These are phyloP conservation scores for Xanthorhoe spadicearia DNA, from an alignment of 2,888 invertebrate species.

Conservation along the genomic window DNA sequence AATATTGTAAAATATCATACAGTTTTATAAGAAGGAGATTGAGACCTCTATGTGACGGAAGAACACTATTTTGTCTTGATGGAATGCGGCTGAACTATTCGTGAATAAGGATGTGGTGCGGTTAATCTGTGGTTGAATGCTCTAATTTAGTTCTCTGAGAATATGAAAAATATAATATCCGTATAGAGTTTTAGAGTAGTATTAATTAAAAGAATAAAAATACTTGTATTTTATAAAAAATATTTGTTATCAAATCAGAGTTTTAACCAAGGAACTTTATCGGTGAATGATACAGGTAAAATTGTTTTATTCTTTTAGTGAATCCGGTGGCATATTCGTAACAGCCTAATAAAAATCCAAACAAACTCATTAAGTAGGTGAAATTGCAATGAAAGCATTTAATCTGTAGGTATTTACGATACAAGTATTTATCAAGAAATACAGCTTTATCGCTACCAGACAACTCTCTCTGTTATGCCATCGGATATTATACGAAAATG, in stretches of 20 bases:
- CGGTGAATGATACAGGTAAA: neutral
- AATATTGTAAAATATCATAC: conserved; percentile 15
- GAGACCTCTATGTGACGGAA: conserved; percentile 30
- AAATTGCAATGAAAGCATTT: conserved; percentile 29
- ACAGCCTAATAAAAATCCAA: conserved; percentile 25
- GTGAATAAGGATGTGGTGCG: conserved; percentile 7
- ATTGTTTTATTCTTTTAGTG: neutral
- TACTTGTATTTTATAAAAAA: too few relatives aligned
- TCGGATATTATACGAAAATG: conserved; percentile 41
- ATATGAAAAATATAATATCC: too few relatives aligned
- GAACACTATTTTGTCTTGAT: conserved; percentile 27
- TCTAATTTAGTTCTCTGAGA: neutral
- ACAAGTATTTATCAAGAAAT: conserved; percentile 42
- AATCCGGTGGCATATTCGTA: conserved; percentile 1
- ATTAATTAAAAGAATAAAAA: too few relatives aligned
- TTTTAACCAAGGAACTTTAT: too few relatives aligned
- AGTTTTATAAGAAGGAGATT: conserved; percentile 27
- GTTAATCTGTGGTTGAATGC: neutral
- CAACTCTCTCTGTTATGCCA: conserved; percentile 55
- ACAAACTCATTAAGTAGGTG: conserved; percentile 29
- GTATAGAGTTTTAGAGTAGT: too few relatives aligned
- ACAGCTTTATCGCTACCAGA: conserved; percentile 37
- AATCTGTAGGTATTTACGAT: conserved; percentile 39
- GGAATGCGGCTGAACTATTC: conserved; percentile 32
- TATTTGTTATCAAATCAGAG: too few relatives aligned